phyloP scores from a whole-genome alignment of 2,888 invertebrate species.

The Pheosia gnoma region DNA sequence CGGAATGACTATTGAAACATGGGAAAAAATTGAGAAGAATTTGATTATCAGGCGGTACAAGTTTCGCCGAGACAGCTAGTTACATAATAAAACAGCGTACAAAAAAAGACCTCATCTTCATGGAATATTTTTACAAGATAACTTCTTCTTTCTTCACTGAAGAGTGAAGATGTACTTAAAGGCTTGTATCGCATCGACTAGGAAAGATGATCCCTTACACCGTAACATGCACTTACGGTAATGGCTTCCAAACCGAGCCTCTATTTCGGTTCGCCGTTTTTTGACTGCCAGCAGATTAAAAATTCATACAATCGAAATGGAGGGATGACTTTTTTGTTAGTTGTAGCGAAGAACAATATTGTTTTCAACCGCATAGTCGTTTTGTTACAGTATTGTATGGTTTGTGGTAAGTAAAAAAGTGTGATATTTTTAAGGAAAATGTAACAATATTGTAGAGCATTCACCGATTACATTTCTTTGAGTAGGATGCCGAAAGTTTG shows the following conservation, averaged over 20 bases:
- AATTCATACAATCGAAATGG: slow-evolving; percentile 63
- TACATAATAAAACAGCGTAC: not conserved
- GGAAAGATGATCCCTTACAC: slow-evolving; percentile 40
- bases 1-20: no score
- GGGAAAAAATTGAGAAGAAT: no score
- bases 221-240: slow-evolving; percentile 67
- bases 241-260: slow-evolving; percentile 57
- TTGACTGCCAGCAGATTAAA: slow-evolving; percentile 56
- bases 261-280: slow-evolving; percentile 57
- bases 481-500: no score
- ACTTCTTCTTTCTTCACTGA: slow-evolving; percentile 3
- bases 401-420: slow-evolving; percentile 2
- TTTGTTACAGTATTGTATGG: slow-evolving; percentile 20
- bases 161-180: slow-evolving; percentile 20
- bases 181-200: slow-evolving; percentile 32
- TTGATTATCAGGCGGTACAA: no score
- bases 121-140: slow-evolving; percentile 6
- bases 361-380: slow-evolving; percentile 42
- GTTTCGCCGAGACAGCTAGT: no score
- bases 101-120: not conserved
- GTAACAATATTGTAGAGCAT: no score
- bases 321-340: slow-evolving; percentile 33
- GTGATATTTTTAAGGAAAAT: no score
- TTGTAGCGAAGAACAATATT: slow-evolving; percentile 45
- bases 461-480: no score